Percentiles rank a stretch among this genome's conserved stretches.
These are phyloP conservation scores for Trissolcus brochymenae DNA, from an alignment of 2,888 invertebrate species.

Conservation along the genomic window DNA sequence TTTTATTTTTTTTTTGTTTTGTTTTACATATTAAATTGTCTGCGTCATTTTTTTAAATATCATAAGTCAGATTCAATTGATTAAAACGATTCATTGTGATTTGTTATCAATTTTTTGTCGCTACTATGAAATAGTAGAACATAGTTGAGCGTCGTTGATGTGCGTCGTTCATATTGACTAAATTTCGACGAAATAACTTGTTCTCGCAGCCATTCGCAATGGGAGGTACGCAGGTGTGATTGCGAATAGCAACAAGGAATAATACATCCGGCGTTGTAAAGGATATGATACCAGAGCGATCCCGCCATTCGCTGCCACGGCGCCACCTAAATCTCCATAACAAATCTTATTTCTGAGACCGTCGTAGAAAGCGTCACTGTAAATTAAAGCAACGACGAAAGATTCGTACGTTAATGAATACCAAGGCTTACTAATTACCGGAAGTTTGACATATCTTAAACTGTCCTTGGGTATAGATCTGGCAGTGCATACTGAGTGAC, in stretches of 20 bases:
- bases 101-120: too few relatives aligned
- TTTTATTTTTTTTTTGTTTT: too few relatives aligned
- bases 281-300: conserved; percentile 12
- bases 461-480: background rate
- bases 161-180: too few relatives aligned
- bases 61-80: too few relatives aligned
- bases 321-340: conserved; percentile 12
- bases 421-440: background rate
- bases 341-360: conserved; percentile 6
- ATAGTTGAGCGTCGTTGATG: too few relatives aligned
- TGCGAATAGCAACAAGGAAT: conserved; percentile 1
- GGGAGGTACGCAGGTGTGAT: conserved; percentile 1
- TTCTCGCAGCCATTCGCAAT: too few relatives aligned
- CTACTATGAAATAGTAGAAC: too few relatives aligned
- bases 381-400: conserved; percentile 10
- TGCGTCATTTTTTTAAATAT: too few relatives aligned
- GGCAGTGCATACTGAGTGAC: too few relatives aligned
- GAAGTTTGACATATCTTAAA: conserved; percentile 7
- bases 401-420: conserved; percentile 1
- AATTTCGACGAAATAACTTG: too few relatives aligned
- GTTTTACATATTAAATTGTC: too few relatives aligned
- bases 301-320: conserved; percentile 2
- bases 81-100: too few relatives aligned
- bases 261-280: conserved; percentile 7
- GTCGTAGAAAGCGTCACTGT: conserved; percentile 16